These are phyloP conservation scores for Caretta caretta DNA, from an alignment of 2,113 vertebrate species.

Conservation along the genomic window DNA sequence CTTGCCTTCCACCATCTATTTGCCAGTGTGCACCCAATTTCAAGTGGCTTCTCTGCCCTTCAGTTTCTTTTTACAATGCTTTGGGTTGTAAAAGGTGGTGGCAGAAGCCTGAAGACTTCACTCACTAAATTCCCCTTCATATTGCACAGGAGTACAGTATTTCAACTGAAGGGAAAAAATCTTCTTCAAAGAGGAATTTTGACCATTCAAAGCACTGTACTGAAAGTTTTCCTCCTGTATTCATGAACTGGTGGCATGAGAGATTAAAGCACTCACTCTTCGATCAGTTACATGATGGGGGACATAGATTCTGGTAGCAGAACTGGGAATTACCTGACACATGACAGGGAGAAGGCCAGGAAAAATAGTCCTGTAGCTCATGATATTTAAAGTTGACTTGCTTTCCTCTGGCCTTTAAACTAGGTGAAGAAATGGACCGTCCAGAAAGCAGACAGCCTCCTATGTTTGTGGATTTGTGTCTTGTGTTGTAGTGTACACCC, in stretches of 20 bases:
- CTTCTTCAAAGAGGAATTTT: not conserved
- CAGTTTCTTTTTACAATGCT: not conserved
- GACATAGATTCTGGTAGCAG: not conserved
- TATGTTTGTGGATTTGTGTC: not conserved
- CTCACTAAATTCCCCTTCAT: not conserved
- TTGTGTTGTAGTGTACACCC: too few species aligned
- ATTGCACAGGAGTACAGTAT: not conserved
- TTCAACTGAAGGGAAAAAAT: not conserved
- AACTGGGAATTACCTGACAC: not conserved
- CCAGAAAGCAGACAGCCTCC: not conserved
- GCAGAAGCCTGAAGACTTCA: not conserved
- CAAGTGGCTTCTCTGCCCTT: not conserved
- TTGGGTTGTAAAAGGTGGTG: not conserved
- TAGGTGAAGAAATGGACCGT: not conserved
- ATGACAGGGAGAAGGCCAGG: not conserved
- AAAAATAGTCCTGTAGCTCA: not conserved
- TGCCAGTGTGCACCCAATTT: not conserved
- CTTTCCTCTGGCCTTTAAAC: not conserved
- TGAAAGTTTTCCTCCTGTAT: not conserved
- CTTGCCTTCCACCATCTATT: not conserved
- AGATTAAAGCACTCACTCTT: not conserved
- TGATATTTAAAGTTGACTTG: not conserved
- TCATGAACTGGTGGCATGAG: not conserved
- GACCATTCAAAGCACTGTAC: fast-evolving
- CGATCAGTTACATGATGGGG: not conserved